Evolutionary conservation across 2,888 invertebrate species (phyloP).

Genomic region (Achlya flavicornis): DNA sequence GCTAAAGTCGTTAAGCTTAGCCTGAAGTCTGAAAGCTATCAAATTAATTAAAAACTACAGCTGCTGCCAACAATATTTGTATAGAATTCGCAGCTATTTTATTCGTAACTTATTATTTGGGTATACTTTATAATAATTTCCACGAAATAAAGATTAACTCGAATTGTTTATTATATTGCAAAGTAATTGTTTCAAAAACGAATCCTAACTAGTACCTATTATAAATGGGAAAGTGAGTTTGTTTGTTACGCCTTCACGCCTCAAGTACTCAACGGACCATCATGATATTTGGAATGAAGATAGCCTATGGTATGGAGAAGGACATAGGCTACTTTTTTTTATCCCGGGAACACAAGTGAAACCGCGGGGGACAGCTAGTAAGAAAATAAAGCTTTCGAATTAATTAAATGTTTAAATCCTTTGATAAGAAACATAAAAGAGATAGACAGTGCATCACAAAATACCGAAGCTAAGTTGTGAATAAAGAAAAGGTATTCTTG

Average conservation of each 20-base stretch:
- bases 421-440: not conserved
- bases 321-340: too few relatives aligned
- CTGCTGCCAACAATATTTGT: slow-evolving; percentile 5
- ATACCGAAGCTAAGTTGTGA: not conserved
- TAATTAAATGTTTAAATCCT: not conserved
- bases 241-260: too few relatives aligned
- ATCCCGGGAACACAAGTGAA: too few relatives aligned
- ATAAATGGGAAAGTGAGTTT: too few relatives aligned
- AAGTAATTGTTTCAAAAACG: not conserved
- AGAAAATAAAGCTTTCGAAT: not conserved
- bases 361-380: too few relatives aligned
- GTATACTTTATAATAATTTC: not conserved
- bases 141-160: not conserved
- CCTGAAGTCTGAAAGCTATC: slow-evolving; percentile 1
- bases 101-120: not conserved
- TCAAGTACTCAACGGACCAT: too few relatives aligned
- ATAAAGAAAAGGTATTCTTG: not conserved
- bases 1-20: slow-evolving; percentile 3
- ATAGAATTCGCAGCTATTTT: not conserved
- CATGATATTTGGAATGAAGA: too few relatives aligned
- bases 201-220: too few relatives aligned
- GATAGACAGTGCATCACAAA: not conserved
- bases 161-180: not conserved
- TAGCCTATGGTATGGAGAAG: too few relatives aligned
- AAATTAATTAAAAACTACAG: slow-evolving; percentile 7